These are phyloP conservation scores for Semaprochilodus insignis DNA, from an alignment of 2,797 vertebrate genomes.

Conservation along the genomic window DNA sequence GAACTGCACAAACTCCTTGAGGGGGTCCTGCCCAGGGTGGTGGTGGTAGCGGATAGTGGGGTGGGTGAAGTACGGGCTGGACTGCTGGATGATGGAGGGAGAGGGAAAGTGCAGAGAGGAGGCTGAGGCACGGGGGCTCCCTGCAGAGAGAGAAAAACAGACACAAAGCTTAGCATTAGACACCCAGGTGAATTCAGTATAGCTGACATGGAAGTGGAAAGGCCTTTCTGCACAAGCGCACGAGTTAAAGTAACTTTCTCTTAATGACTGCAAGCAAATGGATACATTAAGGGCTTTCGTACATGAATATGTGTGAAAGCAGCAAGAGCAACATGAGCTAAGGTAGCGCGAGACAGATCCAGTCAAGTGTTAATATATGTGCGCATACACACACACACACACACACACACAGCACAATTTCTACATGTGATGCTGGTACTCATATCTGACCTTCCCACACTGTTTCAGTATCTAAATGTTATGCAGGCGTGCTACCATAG, in stretches of 20 bases:
- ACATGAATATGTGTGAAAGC: conserved; percentile 35
- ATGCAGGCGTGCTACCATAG: neutral
- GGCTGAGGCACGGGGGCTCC: conserved; percentile 83
- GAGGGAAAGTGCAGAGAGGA: conserved; percentile 89
- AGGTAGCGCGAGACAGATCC: conserved; percentile 31
- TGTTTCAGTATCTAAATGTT: neutral
- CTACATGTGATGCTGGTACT: neutral
- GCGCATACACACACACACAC: neutral
- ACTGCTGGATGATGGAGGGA: conserved; percentile 97
- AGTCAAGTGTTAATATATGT: conserved; percentile 12
- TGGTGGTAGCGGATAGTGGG: conserved; percentile 98
- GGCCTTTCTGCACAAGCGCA: neutral
- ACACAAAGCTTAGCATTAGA: conserved; percentile 20
- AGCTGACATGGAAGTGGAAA: conserved; percentile 7
- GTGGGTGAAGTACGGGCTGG: conserved; percentile 96
- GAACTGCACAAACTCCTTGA: conserved; percentile 90
- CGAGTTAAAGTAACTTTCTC: neutral
- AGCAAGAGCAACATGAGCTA: neutral
- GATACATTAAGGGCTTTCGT: neutral
- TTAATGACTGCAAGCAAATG: neutral
- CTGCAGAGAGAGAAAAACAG: conserved; percentile 63
- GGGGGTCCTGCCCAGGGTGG: conserved; percentile 87
- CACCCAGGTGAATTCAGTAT: neutral
- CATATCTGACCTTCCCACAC: no score
- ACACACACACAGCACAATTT: neutral